Conservation (phyloP, 1,140 invertebrate species). For the Drosophila nannoptera region DNA sequence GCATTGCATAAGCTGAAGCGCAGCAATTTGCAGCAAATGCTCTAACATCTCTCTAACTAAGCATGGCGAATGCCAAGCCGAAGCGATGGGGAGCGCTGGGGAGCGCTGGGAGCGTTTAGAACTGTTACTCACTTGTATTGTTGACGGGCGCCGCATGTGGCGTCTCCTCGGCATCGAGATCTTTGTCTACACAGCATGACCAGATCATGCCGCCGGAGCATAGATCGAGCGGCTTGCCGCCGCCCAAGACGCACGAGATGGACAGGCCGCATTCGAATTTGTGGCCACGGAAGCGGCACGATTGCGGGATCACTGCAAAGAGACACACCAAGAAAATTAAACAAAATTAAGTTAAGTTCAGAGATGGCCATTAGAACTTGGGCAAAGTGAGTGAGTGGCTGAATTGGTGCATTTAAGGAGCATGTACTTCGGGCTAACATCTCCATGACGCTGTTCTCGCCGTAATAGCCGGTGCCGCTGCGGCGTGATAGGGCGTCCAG, state of each 20-base stretch:
- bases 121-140: conserved; percentile 89
- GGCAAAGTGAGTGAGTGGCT: conserved; percentile 6
- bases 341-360: conserved; percentile 17
- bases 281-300: conserved; percentile 92
- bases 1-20: conserved; percentile 71
- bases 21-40: conserved; percentile 61
- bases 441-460: conserved; percentile 87
- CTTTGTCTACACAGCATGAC: conserved; percentile 94
- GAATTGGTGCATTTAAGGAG: conserved; percentile 33
- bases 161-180: conserved; percentile 79
- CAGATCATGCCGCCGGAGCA: conserved; percentile 96
- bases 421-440: conserved; percentile 88
- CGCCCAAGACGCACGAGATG: conserved; percentile 92
- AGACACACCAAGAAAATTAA: conserved; percentile 35
- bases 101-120: conserved; percentile 16
- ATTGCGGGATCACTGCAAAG: conserved; percentile 92
- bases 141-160: conserved; percentile 83
- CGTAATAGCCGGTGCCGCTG: conserved; percentile 81
- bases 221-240: conserved; percentile 91
- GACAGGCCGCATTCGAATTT: conserved; percentile 93
- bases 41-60: conserved; percentile 4
- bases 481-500: conserved; percentile 85
- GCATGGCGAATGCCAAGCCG: neutral
- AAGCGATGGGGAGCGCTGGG: neutral
- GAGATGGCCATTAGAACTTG: neutral